Base-by-base conservation (phyloP, 1,140 invertebrate species). In the Globodera rostochiensis region DNA sequence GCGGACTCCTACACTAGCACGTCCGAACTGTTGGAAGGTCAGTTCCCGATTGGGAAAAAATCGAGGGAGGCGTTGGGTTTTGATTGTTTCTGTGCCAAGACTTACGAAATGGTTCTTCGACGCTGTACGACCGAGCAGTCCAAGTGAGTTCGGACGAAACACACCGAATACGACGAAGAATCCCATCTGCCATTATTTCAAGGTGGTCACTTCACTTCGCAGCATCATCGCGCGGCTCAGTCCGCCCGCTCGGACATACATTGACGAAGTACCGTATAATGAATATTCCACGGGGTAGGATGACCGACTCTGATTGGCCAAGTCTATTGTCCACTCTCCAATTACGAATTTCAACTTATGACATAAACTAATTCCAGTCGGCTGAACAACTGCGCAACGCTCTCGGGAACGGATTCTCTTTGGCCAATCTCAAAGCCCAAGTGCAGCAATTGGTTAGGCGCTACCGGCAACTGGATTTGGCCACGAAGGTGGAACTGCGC, bases 51-150 rank as follows among this genome's bases (percentile, higher is more conserved):
- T 36, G 25, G 25, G 25, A 36, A 36, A 36, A 36, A 36, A 70
- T 25, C n/a, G 36, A 9, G 8, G 5, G 2, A 70, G 8, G n/a
- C 7, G 67, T 15, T 9, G 67, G 8, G 9, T 70, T 70, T 21
- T 45, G 8, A 70, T 15, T 70, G 11, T 45, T 25, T 9, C 19
- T 45, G 11, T 70, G 67, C 57, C 8, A 53, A 45, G 85, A 86
- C 47, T 45, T 85, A 7, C 73, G 75, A 46, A 86, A 86, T 60
- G 82, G 85, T 8, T 85, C 84, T 25, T 64, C 73, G n/a, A 78
- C 85, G 6, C 80, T 85, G 7, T 85, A 85, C 76, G 85, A 85
- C 71, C 83, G 79, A 50, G 84, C 84, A n/a, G 78, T 87, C 60
- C 67, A 70, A 70, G 67, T 53, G 50, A 53, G 5, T 53, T 53